phyloP scores from a whole-genome alignment of 2,113 vertebrate species.

The Petromus typicus region DNA sequence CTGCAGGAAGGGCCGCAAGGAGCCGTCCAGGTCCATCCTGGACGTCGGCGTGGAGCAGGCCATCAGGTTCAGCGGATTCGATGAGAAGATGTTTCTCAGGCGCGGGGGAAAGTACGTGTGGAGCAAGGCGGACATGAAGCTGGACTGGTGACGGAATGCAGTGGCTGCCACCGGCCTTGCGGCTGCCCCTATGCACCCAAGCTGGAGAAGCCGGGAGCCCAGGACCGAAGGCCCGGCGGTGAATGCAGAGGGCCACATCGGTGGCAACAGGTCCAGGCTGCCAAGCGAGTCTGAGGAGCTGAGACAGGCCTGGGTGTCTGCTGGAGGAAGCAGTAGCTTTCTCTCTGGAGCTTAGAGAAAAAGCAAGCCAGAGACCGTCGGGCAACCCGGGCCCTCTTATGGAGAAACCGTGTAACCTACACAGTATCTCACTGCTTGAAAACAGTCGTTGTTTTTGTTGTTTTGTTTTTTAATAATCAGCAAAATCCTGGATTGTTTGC shows the following conservation, averaged over 20 bases:
- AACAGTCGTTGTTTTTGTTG: not conserved
- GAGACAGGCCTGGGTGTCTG: not conserved
- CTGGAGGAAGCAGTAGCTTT: not conserved
- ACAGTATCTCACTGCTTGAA: not conserved
- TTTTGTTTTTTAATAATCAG: too few species aligned
- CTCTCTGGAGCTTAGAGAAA: not conserved
- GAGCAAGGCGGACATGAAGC: slow-evolving; percentile 96
- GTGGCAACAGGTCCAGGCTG: too few species aligned
- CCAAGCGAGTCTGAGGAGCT: not conserved
- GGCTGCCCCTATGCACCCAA: too few species aligned
- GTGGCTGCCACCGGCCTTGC: too few species aligned
- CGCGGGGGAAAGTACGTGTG: slow-evolving; percentile 96
- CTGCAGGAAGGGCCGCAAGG: slow-evolving; percentile 93
- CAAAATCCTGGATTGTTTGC: not conserved
- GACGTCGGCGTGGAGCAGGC: slow-evolving; percentile 94
- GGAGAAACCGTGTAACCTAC: not conserved
- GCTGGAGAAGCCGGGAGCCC: too few species aligned
- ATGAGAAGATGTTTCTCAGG: slow-evolving; percentile 95
- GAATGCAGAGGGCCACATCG: accelerated
- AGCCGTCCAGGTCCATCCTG: slow-evolving; percentile 95
- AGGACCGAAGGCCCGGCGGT: accelerated
- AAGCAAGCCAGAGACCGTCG: not conserved
- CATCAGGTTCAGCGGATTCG: slow-evolving; percentile 95
- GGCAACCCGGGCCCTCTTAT: not conserved
- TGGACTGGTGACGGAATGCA: slow-evolving; percentile 92